Evolutionary conservation across 1,140 invertebrate species (phyloP), one percentile per base, ranked within the genome.

Genomic region (Ceratosolen solmsi): DNA sequence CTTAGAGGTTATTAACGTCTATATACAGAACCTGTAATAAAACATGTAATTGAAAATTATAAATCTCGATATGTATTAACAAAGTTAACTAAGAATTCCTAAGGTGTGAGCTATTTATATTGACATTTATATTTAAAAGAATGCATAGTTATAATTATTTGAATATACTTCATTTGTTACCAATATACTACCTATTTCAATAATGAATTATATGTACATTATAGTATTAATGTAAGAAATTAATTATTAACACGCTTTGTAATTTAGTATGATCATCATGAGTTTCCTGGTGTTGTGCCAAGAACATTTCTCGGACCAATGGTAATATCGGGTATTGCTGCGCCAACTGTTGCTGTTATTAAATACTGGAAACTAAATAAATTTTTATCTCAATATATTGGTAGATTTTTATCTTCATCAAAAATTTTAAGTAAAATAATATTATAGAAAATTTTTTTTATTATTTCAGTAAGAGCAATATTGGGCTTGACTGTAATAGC

Each of bases 221-320:
- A n/a, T n/a, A n/a, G n/a, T n/a, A n/a, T n/a, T n/a, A n/a, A n/a
- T n/a, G n/a, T n/a, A n/a, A n/a, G n/a, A n/a, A 54, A 54, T 54
- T 20, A 54, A 13, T 46, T 13, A 46, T 5, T 46, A 46, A 46
- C 41, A 46, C 13, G 5, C 41, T 46, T 46, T 46, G 84, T 46
- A 85, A 83, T 63, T 83, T 22, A 99, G 97, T 99, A 99, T 93
- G 99, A 99, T 93, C 98, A 99, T 92, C 93, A 96, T 89, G 96
- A 99, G 89, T 99, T 98, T 93, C 98, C 99, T 86, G 99, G 99
- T 77, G 98, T 99, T 85, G 99, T 99, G 72, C 98, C 99, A 68
- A 94, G 99, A 85, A 97, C 97, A 63, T 99, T 99, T 92, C 89
- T 99, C 71, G 98, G 98, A 56, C 96, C 99, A 58, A 89, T 99